These are phyloP conservation scores for Cabera pusaria DNA, from an alignment of 2,888 invertebrate genomes.

Conservation along the genomic window DNA sequence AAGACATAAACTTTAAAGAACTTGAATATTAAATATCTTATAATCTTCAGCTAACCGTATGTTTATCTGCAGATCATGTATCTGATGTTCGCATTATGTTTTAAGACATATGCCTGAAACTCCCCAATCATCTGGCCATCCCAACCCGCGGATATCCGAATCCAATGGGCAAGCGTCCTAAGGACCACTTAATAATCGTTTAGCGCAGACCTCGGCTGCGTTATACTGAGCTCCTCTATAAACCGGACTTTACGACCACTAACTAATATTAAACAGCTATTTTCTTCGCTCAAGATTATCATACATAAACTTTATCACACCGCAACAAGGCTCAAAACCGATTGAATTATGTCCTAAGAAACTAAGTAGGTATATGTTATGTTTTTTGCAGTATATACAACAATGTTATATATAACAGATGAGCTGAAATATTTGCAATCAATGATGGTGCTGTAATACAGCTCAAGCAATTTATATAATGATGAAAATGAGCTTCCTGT, in stretches of 20 bases:
- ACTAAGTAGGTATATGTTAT: neutral
- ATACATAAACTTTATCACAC: conserved; percentile 5
- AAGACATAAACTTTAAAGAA: too few species aligned
- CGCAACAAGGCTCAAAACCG: conserved; percentile 3
- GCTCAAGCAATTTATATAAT: conserved; percentile 4
- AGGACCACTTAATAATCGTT: conserved; percentile 35
- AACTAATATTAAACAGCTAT: conserved; percentile 22
- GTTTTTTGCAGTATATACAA: neutral
- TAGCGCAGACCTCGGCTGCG: conserved; percentile 41
- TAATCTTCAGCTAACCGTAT: too few species aligned
- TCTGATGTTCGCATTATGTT: too few species aligned
- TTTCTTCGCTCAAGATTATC: conserved; percentile 11
- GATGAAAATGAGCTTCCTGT: neutral
- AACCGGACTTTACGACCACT: conserved; percentile 29
- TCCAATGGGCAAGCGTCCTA: conserved; percentile 3
- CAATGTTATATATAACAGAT: neutral
- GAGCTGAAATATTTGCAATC: conserved; percentile 4
- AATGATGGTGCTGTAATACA: conserved; percentile 3
- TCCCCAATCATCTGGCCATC: too few species aligned
- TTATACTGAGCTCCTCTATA: conserved; percentile 41
- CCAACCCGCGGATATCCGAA: conserved; percentile 1
- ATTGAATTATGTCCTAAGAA: neutral
- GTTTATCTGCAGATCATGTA: too few species aligned
- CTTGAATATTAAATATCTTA: too few species aligned
- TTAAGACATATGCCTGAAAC: too few species aligned